Evolutionary conservation across 2,888 invertebrate species (phyloP).

Genomic region (Torymus texanus): DNA sequence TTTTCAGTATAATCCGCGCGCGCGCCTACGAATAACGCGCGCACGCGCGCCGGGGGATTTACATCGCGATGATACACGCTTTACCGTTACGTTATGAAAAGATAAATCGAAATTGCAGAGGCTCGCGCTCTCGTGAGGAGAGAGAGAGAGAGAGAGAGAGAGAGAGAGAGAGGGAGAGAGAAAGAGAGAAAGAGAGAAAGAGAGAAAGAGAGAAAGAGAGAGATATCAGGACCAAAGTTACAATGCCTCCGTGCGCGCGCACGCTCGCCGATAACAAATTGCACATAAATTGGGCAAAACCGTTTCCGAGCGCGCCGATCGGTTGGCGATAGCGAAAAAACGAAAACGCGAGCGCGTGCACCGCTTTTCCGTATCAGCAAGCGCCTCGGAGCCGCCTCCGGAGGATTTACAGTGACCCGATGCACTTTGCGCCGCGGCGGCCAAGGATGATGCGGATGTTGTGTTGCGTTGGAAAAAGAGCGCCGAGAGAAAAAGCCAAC

Average conservation of each 20-base stretch:
- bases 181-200: neutral
- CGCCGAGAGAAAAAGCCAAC: neutral
- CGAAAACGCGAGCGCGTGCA: neutral
- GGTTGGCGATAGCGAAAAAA: neutral
- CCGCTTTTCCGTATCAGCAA: neutral
- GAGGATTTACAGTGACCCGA: constrained; percentile 31
- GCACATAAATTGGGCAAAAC: constrained; percentile 50
- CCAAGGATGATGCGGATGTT: neutral
- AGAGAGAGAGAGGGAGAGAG: constrained; percentile 13
- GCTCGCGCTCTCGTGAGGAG: constrained; percentile 5
- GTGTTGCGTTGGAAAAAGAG: too few species aligned
- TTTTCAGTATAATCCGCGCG: constrained; percentile 9
- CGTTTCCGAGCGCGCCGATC: constrained; percentile 13
- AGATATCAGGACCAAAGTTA: constrained; percentile 43
- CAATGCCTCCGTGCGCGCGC: constrained; percentile 9
- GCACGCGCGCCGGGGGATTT: constrained; percentile 36
- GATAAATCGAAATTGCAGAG: constrained; percentile 50
- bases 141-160: neutral
- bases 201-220: neutral
- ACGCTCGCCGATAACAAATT: constrained; percentile 40
- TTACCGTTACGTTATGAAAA: constrained; percentile 51
- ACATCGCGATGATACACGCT: constrained; percentile 52
- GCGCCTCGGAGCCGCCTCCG: neutral
- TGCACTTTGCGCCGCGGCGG: constrained; percentile 24
- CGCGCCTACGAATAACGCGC: constrained; percentile 16